Evolutionary conservation across 2,888 invertebrate species (phyloP).

Genomic region (Philereme transversata): DNA sequence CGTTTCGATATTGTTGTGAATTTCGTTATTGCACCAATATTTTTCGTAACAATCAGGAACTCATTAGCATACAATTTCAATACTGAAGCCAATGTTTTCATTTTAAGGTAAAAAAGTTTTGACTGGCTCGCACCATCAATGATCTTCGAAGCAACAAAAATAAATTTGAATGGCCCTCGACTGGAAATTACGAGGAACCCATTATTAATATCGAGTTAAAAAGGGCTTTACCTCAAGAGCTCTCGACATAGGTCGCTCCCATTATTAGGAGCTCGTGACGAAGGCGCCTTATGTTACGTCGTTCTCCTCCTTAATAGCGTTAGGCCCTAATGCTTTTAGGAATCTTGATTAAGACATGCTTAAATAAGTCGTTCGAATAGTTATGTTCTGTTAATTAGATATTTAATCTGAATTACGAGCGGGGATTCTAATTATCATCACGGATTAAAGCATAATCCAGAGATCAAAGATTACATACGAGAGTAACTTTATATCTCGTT

Average conservation of each 20-base stretch:
- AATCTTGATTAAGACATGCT: constrained; percentile 60
- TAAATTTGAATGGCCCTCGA: constrained; percentile 37
- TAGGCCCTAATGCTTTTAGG: constrained; percentile 55
- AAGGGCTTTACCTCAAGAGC: constrained; percentile 63
- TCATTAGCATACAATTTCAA: constrained; percentile 14
- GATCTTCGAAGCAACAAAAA: constrained; percentile 35
- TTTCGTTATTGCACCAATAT: constrained; percentile 12
- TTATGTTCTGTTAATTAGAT: constrained; percentile 39
- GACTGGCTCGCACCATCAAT: constrained; percentile 21
- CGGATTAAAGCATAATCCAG: constrained; percentile 31
- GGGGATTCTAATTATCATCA: constrained; percentile 32
- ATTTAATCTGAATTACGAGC: constrained; percentile 29
- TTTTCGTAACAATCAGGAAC: constrained; percentile 16
- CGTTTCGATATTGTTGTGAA: constrained; percentile 8
- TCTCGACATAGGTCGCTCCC: constrained; percentile 60
- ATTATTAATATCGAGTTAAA: constrained; percentile 67
- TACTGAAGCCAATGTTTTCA: constrained; percentile 11
- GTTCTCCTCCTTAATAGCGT: constrained; percentile 55
- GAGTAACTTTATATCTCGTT: constrained; percentile 24
- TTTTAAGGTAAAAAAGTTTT: constrained; percentile 15
- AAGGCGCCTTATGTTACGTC: constrained; percentile 61
- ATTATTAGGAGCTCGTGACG: constrained; percentile 65
- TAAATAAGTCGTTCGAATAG: constrained; percentile 44
- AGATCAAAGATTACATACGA: constrained; percentile 22
- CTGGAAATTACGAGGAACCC: constrained; percentile 51